phyloP scores from a whole-genome alignment of 2,797 vertebrate genomes.

The Selene dorsalis region DNA sequence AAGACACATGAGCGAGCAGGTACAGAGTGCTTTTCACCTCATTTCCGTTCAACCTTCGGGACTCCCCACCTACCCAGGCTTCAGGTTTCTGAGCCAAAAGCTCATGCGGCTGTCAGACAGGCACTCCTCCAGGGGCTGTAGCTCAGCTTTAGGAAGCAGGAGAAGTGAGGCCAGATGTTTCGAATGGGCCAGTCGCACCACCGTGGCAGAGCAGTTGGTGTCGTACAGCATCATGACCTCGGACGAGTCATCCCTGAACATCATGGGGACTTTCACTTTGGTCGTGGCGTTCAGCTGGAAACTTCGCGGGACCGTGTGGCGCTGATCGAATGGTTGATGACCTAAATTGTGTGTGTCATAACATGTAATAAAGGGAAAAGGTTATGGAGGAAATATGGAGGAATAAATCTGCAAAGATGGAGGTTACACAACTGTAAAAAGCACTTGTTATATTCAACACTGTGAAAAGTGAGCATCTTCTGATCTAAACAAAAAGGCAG shows the following conservation, averaged over 20 bases:
- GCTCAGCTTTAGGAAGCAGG: slow-evolving; percentile 43
- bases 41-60: not conserved
- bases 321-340: slow-evolving; percentile 28
- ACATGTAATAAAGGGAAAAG: slow-evolving; percentile 14
- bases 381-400: slow-evolving; percentile 21
- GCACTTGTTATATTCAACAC: not conserved
- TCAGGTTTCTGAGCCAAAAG: slow-evolving; percentile 53
- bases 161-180: slow-evolving; percentile 38
- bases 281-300: slow-evolving; percentile 34
- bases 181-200: slow-evolving; percentile 19
- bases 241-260: slow-evolving; percentile 30
- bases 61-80: slow-evolving; percentile 26
- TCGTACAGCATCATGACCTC: slow-evolving; percentile 53
- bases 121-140: slow-evolving; percentile 38
- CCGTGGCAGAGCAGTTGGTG: slow-evolving; percentile 43
- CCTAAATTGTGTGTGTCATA: slow-evolving; percentile 41
- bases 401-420: slow-evolving; percentile 4
- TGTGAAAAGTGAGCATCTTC: slow-evolving; percentile 13
- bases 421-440: slow-evolving; percentile 28
- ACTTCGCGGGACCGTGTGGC: slow-evolving; percentile 31
- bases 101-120: slow-evolving; percentile 33
- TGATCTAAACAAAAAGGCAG: not conserved
- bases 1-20: not conserved
- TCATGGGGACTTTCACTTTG: slow-evolving; percentile 52
- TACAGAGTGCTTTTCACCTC: not conserved